Conservation (phyloP, 2,888 invertebrate species). For the Mechanitis mazaeus region DNA sequence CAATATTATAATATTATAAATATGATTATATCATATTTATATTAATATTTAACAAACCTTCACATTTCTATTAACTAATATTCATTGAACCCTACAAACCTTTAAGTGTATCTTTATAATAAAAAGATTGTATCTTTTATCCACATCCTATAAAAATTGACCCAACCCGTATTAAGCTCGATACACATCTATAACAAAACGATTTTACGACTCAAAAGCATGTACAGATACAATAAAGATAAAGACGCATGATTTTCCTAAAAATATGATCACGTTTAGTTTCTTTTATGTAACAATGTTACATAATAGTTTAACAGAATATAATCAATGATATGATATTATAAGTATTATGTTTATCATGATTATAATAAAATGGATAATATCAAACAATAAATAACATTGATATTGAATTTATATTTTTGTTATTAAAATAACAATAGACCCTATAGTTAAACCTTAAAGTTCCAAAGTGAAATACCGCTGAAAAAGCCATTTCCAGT, state of each 20-base stretch:
- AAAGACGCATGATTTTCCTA: conserved; percentile 15
- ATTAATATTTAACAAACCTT: no score
- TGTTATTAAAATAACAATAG: no score
- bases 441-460: no score
- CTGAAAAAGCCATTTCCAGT: no score
- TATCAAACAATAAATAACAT: no score
- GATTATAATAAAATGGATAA: no score
- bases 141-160: conserved; percentile 40
- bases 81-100: background rate
- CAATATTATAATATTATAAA: no score
- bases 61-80: conserved; percentile 2
- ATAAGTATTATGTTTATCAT: background rate
- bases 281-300: background rate
- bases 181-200: conserved; percentile 35
- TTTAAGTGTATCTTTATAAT: conserved; percentile 25
- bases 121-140: conserved; percentile 43
- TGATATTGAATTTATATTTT: no score
- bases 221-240: conserved; percentile 28
- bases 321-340: background rate
- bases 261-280: conserved; percentile 9
- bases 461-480: no score
- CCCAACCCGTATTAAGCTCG: conserved; percentile 31
- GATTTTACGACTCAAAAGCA: conserved; percentile 36
- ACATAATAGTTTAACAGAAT: background rate
- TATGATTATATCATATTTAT: no score